Evolutionary conservation across 2,888 invertebrate genomes (phyloP), one percentile per base, ranked within the genome.

Genomic region (Lasioglossum calceatum): DNA sequence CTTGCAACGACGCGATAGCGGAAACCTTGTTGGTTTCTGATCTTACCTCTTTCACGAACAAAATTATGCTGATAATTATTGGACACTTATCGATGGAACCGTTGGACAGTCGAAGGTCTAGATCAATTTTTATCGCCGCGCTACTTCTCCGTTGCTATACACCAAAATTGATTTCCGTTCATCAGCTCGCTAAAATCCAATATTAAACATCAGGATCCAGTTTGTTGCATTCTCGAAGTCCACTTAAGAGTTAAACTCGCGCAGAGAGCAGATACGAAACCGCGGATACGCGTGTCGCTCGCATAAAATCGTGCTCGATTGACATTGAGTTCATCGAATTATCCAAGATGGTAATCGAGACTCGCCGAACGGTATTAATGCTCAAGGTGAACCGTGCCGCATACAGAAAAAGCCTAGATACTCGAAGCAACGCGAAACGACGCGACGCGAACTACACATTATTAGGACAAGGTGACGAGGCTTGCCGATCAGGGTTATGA

Each of bases 381-480:
- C 67, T 77, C 80, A 80, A 87, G 79, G 80, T 58, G 27, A 83
- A 79, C 70, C 77, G 42, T 79, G 72, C 77, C 72, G n/a, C 58
- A 27, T 47, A 73, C 23, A 23, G 81, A 61, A 73, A 82, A 82
- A 32, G 73, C 42, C 64, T 44, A 61, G 36, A 42, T 72, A 36
- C 74, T 42, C 58, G 50, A 73, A 82, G 70, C 82, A 32, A 32
- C 32, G 5, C 36, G 54, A 36, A 76, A 47, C 47, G 61, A 47
- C 74, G 80, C 82, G 7, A 16, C 64, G 5, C 36, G 58, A 42
- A 76, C n/a, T 50, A 61, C 27, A 70, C 77, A 73, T 81, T 87
- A 79, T 82, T 77, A 82, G 87, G 74, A 86, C 79, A 86, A 86
- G 77, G 79, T 64, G 64, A 82, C 82, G 27, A 71, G 64, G 36